Base-by-base conservation (phyloP, 2,113 vertebrate species). In the Fukomys damarensis region DNA sequence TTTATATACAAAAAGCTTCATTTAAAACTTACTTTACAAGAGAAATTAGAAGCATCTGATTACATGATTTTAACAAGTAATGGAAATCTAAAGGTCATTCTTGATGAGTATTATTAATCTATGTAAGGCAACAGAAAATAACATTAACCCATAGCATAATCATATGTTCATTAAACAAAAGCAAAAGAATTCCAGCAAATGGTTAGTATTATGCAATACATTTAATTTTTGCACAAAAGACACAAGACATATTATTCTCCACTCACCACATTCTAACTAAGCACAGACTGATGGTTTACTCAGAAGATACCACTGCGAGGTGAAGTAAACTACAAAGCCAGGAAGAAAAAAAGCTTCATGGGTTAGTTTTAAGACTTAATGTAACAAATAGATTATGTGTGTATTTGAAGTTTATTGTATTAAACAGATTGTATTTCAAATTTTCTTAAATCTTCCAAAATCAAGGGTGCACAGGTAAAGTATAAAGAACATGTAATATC, bases 221-320 rank as follows among this genome's bases (percentile, higher is more conserved):
- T 84, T 92, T 92, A 13, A 97, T 84, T 93, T 98, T 91, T 59
- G 93, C 87, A 96, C 82, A 96, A 95, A 98, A 96, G 65, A 97
- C 7, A 97, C 91, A 89, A 94, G 68, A 96, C 90, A 97, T 82
- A 96, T 96, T 96, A 96, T 97, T 96, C 97, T 98, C 98, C 97
- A 99, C 99, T 99, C 99, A 99, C 98, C 97, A 98, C 98, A 98
- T 32, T 94, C 98, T 98, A 98, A 98, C 98, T 99, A 99, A 98
- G 98, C 98, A 98, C 97, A 98, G 98, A 98, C 92, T 98, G 98
- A 98, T 82, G 98, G 95, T 95, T 98, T 97, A 98, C 93, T 99
- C 99, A 99, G 99, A 99, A 99, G 98, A 99, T 98, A 98, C 98
- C 98, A 98, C 98, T 97, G 97, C 98, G 98, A 98, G 99, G 96